Percentiles rank a stretch among this genome's conserved stretches.
phyloP scores from a whole-genome alignment of 2,797 vertebrate genomes.

The Sardinella longiceps region DNA sequence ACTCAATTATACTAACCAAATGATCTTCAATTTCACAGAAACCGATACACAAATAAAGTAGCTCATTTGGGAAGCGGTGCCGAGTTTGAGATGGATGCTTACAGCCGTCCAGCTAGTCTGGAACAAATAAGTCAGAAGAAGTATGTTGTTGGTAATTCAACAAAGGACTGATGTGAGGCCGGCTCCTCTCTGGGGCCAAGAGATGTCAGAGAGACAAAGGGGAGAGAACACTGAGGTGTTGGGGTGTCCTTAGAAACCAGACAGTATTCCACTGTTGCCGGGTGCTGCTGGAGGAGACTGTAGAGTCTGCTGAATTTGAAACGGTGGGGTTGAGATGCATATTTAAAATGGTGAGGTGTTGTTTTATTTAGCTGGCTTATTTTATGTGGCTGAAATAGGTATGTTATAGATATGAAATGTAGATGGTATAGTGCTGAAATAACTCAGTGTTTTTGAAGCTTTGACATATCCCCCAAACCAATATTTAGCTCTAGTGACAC shows the following conservation, averaged over 20 bases:
- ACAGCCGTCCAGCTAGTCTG: neutral
- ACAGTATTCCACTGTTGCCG: neutral
- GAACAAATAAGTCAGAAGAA: neutral
- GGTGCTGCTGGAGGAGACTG: neutral
- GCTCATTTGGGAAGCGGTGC: neutral
- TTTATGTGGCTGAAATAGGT: no score
- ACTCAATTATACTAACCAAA: neutral
- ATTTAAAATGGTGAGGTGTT: neutral
- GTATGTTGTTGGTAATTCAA: conserved; percentile 4
- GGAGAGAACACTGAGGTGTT: neutral
- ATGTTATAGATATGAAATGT: neutral
- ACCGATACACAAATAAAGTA: neutral
- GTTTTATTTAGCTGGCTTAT: no score
- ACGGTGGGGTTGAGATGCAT: neutral
- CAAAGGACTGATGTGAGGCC: neutral
- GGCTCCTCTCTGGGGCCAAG: neutral
- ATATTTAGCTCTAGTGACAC: neutral
- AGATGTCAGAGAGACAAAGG: neutral
- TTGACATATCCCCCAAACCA: neutral
- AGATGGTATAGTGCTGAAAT: neutral
- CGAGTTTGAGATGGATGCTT: neutral
- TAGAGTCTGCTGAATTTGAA: neutral
- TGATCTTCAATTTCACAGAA: neutral
- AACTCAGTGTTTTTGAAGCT: neutral
- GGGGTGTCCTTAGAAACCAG: conserved; percentile 1